These are phyloP conservation scores for Pteria penguin DNA, from an alignment of 2,888 invertebrate genomes.

Conservation along the genomic window DNA sequence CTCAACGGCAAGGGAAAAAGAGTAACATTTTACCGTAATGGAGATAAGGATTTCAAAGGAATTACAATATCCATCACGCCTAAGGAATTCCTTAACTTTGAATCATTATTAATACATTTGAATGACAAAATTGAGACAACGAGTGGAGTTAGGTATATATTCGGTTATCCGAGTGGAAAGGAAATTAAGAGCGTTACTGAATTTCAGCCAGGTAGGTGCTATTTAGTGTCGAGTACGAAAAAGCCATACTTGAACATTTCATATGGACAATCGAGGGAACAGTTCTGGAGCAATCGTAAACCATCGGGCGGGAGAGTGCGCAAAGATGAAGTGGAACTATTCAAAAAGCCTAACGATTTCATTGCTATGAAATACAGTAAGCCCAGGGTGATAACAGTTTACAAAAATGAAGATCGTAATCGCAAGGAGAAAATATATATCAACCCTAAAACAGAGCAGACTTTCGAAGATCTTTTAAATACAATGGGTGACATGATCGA, in stretches of 20 bases:
- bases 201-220: conserved; percentile 88
- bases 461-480: conserved; percentile 95
- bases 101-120: conserved; percentile 91
- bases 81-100: conserved; percentile 91
- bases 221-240: conserved; percentile 95
- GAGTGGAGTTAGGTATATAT: conserved; percentile 93
- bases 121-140: conserved; percentile 93
- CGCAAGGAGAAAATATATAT: conserved; percentile 85
- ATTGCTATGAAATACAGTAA: conserved; percentile 81
- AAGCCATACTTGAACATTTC: conserved; percentile 46
- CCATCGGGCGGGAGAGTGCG: conserved; percentile 59
- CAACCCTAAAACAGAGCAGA: conserved; percentile 94
- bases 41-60: conserved; percentile 94
- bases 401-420: conserved; percentile 95
- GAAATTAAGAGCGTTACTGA: conserved; percentile 84
- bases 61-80: conserved; percentile 93
- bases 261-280: conserved; percentile 70
- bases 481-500: conserved; percentile 83
- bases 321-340: conserved; percentile 62
- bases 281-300: conserved; percentile 64
- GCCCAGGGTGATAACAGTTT: conserved; percentile 88
- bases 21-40: conserved; percentile 95
- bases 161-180: conserved; percentile 92
- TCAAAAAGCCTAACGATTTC: conserved; percentile 46
- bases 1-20: conserved; percentile 75